Conservation (phyloP, 2,113 vertebrate species). For the Willisornis vidua region DNA sequence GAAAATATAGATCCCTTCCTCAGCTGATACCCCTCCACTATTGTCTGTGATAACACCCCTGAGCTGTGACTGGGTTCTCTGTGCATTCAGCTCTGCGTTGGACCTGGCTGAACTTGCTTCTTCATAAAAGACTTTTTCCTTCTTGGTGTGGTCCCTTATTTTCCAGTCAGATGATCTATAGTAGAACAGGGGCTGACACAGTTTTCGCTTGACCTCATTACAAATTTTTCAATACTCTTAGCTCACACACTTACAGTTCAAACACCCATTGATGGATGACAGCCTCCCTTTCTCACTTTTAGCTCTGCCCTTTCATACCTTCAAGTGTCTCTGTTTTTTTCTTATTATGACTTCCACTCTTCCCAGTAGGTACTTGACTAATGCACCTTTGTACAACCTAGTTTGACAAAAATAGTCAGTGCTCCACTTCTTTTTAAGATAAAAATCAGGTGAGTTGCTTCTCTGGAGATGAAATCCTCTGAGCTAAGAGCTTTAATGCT, state of each 20-base stretch:
- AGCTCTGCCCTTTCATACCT: not conserved
- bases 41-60: not conserved
- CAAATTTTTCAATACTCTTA: not conserved
- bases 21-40: not conserved
- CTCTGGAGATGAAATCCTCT: not conserved
- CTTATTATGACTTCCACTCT: not conserved
- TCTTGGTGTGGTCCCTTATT: not conserved
- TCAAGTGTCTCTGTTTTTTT: not conserved
- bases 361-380: not conserved
- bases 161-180: not conserved
- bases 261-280: not conserved
- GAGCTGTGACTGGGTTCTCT: rapidly evolving
- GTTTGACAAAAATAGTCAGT: not conserved
- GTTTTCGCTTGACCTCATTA: not conserved
- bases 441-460: not conserved
- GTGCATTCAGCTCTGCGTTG: not conserved
- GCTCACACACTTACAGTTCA: not conserved
- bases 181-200: not conserved
- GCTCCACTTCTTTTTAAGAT: not conserved
- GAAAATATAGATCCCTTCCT: not conserved
- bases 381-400: not conserved
- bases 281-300: not conserved
- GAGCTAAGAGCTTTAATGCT: not conserved
- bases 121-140: not conserved
- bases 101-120: not conserved